Evolutionary conservation across 2,797 vertebrate genomes (phyloP), one percentile per base, ranked within the genome.

Genomic region (Cryptoblepharus egeriae): DNA sequence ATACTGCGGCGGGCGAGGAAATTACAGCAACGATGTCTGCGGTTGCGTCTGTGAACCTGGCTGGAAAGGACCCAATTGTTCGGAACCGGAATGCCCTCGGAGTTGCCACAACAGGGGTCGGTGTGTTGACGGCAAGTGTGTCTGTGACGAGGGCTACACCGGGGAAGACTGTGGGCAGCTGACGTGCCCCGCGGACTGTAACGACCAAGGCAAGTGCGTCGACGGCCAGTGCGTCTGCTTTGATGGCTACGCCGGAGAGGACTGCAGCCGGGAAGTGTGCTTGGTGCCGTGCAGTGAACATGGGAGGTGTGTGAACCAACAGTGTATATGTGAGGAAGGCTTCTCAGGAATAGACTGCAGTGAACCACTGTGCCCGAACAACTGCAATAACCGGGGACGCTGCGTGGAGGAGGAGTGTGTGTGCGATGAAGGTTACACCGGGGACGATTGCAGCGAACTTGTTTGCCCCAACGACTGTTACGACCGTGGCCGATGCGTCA

Each of bases 401-500:
- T 99, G 98, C 0, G 94, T 97, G 37, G 98, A 99, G 1, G 97
- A 96, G 0, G 98, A 99, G 86, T 99, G 98, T 0, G 79, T 98
- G 65, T 99, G 98, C 0, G 91, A 97, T 0, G 97, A 99, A 85
- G 98, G 98, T 1, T 99, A 97, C 97, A 99, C 98, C 0, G 97
- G 98, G 0, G 97, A 97, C 3, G 98, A 99, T 94, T 99, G 98
- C 82, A 91, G 97, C 0, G 98, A 99, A 89, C 96, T 99, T 79
- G 97, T 98, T 93, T 99, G 99, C 87, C 99, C 98, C 52, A 98
- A 98, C 0, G 98, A 99, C 95, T 99, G 99, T 91, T 99, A 96
- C 0, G 98, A 99, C 93, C 97, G 97, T 0, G 99, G 99, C 28
- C 98, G 96, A 86, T 99, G 99, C 9, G 10, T 97, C 88, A 99